Conservation (phyloP, 1,140 invertebrate genomes). For the Brachionus paranguensis region DNA sequence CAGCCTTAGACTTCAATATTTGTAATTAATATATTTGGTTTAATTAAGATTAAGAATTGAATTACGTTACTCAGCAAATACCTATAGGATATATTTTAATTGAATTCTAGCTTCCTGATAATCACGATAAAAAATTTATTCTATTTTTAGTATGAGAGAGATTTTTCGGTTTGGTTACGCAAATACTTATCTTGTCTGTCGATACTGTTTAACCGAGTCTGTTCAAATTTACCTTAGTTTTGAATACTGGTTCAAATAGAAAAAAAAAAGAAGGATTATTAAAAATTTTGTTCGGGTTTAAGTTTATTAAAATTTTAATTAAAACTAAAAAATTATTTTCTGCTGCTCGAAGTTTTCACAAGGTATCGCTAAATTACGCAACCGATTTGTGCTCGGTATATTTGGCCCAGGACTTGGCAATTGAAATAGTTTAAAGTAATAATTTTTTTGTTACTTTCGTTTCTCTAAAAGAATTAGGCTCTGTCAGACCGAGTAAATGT, state of each 20-base stretch:
- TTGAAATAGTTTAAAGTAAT: too few relatives aligned
- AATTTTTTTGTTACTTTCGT: neutral
- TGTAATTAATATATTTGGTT: neutral
- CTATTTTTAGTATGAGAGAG: neutral
- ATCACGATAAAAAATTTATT: neutral
- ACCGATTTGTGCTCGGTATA: neutral
- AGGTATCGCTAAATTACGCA: neutral
- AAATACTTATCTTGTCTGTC: neutral
- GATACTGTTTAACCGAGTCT: neutral
- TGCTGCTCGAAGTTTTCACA: neutral
- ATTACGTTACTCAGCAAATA: neutral
- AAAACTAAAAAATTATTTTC: neutral
- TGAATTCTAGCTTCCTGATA: neutral
- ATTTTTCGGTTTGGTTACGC: neutral
- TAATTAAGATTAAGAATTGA: constrained; percentile 2
- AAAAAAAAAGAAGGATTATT: neutral
- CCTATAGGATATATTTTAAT: neutral
- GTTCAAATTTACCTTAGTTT: neutral
- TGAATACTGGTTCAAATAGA: neutral
- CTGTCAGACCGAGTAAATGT: neutral
- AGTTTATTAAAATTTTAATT: neutral
- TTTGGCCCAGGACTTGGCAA: neutral
- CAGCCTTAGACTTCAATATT: neutral
- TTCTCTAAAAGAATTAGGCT: neutral
- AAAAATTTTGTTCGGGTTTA: neutral